phyloP scores from a whole-genome alignment of 1,140 invertebrate genomes.

The Papilio polytes region DNA sequence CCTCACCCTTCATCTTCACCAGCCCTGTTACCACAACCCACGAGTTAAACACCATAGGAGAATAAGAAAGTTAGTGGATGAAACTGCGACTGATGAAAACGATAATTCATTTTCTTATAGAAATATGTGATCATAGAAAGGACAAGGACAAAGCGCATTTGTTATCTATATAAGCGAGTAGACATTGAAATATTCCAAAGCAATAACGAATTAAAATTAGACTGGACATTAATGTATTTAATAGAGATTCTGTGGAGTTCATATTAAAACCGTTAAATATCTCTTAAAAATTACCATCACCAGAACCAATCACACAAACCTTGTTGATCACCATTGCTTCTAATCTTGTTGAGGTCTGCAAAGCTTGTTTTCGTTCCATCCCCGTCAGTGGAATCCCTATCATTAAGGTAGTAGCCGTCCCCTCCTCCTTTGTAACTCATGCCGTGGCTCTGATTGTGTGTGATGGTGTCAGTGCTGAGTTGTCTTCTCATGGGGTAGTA shows the following conservation, averaged over 20 bases:
- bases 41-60: constrained; percentile 26
- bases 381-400: constrained; percentile 82
- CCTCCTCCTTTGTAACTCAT: constrained; percentile 80
- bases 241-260: too few relatives aligned
- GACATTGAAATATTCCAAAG: background rate
- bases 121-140: constrained; percentile 34
- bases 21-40: background rate
- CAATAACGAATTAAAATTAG: background rate
- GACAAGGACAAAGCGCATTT: background rate
- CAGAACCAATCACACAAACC: constrained; percentile 54
- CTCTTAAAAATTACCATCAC: background rate
- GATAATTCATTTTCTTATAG: background rate
- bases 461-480: constrained; percentile 83
- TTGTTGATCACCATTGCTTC: constrained; percentile 82
- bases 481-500: constrained; percentile 81
- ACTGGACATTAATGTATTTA: too few relatives aligned
- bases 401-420: constrained; percentile 76
- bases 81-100: background rate
- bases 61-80: background rate
- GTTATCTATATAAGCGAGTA: background rate
- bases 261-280: background rate
- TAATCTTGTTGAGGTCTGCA: constrained; percentile 87
- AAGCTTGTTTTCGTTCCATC: constrained; percentile 88
- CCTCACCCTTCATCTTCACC: constrained; percentile 15
- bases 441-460: constrained; percentile 84